Evolutionary conservation across 2,113 vertebrate species (phyloP), one percentile per base, ranked within the genome.

Genomic region (Enhydra lutris): DNA sequence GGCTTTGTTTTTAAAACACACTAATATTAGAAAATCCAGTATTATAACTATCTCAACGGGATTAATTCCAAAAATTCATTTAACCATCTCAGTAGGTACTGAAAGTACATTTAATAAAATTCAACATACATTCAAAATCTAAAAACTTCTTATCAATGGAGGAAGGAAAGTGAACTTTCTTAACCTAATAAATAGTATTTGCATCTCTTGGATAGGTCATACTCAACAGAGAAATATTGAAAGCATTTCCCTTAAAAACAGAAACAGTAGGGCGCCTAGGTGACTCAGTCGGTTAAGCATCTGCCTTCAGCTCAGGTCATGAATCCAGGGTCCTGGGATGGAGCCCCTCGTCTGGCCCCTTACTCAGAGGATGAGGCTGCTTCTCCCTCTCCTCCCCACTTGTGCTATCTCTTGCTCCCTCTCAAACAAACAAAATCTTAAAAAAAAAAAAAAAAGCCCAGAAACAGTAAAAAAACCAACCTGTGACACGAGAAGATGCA

Each of bases 231-330:
- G 10, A 94, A 94, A 79, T 47, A 86, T 23, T 84, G 63, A 93
- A 97, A 89, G 11, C 0, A 94, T 57, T 76, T 97, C 50, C 36
- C 74, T 91, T 86, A 76, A 95, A 95, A 94, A 92, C 29, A 81
- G 31, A 86, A 94, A 85, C 6, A 29, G 73, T 29, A 31, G 14
- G 63, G 6, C 3, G 1, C 31, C 63, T 67, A 31, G 63, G 29
- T 65, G 63, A 31, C 63, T 67, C 63, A 34, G 63, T 34, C 14
- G 2, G 63, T 34, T 67, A 67, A 67, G 31, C 2, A 0, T 15
- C 63, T 34, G 31, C 31, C 14, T 67, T 67, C 63, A 65, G 63
- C 29, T 65, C 63, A 65, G 63, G 63, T 65, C 63, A 34, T 65
- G 63, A 65, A 31, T 15, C 29, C 6, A 3, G 29, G 29, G 14